phyloP scores from a whole-genome alignment of 2,797 vertebrate genomes.

The Sebastes hubbsi region DNA sequence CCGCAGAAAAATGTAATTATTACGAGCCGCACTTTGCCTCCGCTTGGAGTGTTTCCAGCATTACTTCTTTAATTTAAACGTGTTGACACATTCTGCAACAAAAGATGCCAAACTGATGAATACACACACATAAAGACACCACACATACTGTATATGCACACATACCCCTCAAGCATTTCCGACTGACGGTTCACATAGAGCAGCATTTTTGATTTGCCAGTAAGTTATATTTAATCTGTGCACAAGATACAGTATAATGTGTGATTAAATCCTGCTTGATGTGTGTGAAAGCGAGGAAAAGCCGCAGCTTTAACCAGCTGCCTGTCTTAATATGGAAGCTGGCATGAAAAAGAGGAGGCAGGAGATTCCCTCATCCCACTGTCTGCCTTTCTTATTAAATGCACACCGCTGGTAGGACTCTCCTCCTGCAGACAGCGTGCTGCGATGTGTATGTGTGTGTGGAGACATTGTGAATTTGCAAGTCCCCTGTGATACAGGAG shows the following conservation, averaged over 20 bases:
- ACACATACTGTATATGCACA: background rate
- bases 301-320: slow-evolving; percentile 47
- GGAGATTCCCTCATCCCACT: slow-evolving; percentile 46
- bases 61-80: background rate
- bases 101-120: background rate
- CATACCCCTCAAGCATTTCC: background rate
- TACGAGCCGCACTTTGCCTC: background rate
- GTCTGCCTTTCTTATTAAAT: slow-evolving; percentile 54
- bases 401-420: slow-evolving; percentile 24
- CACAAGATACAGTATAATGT: slow-evolving; percentile 26
- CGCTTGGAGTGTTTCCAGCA: background rate
- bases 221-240: slow-evolving; percentile 38
- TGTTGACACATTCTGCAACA: background rate
- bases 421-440: slow-evolving; percentile 13
- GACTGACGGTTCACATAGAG: slow-evolving; percentile 2
- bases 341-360: slow-evolving; percentile 36
- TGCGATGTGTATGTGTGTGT: background rate
- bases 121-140: background rate
- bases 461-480: slow-evolving; percentile 10
- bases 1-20: no score
- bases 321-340: slow-evolving; percentile 40
- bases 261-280: slow-evolving; percentile 40
- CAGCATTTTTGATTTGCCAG: slow-evolving; percentile 22
- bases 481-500: slow-evolving; percentile 19
- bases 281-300: slow-evolving; percentile 25